Base-by-base conservation (phyloP, 2,113 vertebrate species). In the Triplophysa tibetana region DNA sequence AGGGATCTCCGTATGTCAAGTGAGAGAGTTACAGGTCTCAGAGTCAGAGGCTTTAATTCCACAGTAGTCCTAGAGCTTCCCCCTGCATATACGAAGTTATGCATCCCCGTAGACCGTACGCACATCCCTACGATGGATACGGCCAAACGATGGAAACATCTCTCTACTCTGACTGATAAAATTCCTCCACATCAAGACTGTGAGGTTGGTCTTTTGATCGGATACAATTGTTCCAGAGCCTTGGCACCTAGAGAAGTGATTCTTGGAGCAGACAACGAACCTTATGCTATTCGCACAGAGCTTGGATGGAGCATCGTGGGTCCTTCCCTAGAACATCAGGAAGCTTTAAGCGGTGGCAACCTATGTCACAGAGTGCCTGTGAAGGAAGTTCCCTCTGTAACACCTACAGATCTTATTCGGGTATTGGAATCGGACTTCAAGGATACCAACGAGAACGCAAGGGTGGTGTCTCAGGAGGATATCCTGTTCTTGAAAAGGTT, bases 251-350 rank as follows among this genome's bases (percentile, higher is more conserved):
- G 24, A 11, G 24, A 78, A 29, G 77, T 81, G 3, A 78, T 84
- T 8, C 60, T 67, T 38, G 82, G 80, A 26, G 33, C 67, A 8
- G 82, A 84, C 1, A 6, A 80, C 38, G 65, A 81, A 69, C 75
- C 74, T 11, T 81, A 81, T 45, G 85, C 66, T 19, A 43, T 82
- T 14, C 70, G 69, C 26, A 86, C 72, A 4, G 67, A 83, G 8
- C 29, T 82, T 1, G 85, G 82, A 3, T 82, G 81, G 83, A 82
- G 63, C 33, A 70, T 80, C 61, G 75, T 81, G 21, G 79, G 84
- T 0, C 75, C 38, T 26, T 48, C 45, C 52, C 4, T 63, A 23
- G 8, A 5, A 2, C 7, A 48, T 9, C n/a, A 24, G 11, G 60
- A 60, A 19, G n/a, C 63, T 69, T 54, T 72, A 64, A 68, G 33